phyloP scores from a whole-genome alignment of 2,888 invertebrate species.

The Fragum fragum region DNA sequence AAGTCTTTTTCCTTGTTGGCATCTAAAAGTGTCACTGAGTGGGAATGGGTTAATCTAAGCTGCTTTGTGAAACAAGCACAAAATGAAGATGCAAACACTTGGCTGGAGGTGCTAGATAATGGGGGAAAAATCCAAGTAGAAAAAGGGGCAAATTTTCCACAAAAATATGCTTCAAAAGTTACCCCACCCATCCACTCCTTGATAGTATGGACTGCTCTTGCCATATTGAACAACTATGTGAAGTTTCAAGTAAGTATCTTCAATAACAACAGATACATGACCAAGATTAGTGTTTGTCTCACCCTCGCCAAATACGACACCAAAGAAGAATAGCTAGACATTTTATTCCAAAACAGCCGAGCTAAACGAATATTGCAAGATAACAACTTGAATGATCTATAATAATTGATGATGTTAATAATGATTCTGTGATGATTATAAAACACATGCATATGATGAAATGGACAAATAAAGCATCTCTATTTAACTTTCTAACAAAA shows the following conservation, averaged over 20 bases:
- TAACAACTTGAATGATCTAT: neutral
- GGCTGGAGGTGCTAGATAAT: no score
- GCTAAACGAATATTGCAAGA: no score
- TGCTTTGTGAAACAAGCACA: no score
- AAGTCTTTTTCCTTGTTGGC: neutral
- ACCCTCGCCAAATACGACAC: neutral
- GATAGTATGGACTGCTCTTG: no score
- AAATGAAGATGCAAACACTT: no score
- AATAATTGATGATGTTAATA: neutral
- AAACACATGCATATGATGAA: neutral
- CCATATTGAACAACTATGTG: neutral
- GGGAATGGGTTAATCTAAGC: neutral
- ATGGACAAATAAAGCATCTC: no score
- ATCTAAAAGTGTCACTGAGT: neutral
- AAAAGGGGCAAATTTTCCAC: neutral
- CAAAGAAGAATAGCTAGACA: no score
- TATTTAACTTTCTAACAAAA: no score
- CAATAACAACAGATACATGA: neutral
- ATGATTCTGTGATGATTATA: constrained; percentile 1
- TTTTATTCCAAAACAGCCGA: no score
- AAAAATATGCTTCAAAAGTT: no score
- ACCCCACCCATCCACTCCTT: no score
- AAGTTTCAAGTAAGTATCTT: neutral
- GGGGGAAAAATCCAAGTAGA: no score
- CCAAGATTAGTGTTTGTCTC: neutral